Evolutionary conservation across 2,113 vertebrate species (phyloP).

Genomic region (Anoplopoma fimbria): DNA sequence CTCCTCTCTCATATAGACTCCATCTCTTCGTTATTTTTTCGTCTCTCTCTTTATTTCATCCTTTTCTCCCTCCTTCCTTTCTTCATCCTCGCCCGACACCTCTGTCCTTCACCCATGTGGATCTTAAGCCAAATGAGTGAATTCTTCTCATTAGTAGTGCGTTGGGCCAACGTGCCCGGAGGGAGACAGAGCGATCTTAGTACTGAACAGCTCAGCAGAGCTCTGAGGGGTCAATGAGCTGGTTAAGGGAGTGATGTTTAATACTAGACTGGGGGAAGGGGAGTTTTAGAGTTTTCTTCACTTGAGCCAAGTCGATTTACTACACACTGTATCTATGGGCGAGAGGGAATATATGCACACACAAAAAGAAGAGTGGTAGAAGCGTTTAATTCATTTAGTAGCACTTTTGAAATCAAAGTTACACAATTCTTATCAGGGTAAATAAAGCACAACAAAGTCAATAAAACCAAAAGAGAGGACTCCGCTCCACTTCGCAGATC

Average conservation of each 20-base stretch:
- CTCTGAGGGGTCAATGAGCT: constrained; percentile 76
- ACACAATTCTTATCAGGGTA: constrained; percentile 12
- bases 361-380: constrained; percentile 24
- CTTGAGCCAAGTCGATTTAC: constrained; percentile 37
- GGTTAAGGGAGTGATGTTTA: constrained; percentile 77
- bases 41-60: constrained; percentile 22
- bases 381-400: constrained; percentile 4
- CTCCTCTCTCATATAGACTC: neutral
- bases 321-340: constrained; percentile 19
- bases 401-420: constrained; percentile 35
- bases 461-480: constrained; percentile 16
- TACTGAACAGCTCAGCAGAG: constrained; percentile 67
- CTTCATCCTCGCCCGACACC: constrained; percentile 17
- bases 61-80: constrained; percentile 17
- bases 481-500: constrained; percentile 12
- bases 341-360: constrained; percentile 65
- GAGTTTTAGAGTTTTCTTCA: constrained; percentile 35
- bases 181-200: constrained; percentile 54
- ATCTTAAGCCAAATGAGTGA: constrained; percentile 68
- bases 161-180: constrained; percentile 54
- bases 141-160: constrained; percentile 77
- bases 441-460: constrained; percentile 26
- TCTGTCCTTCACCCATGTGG: constrained; percentile 51
- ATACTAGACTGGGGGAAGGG: constrained; percentile 54
- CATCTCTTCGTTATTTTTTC: constrained; percentile 15